Evolutionary conservation across 2,113 vertebrate genomes (phyloP), one percentile per base, ranked within the genome.

Genomic region (Zosterops lateralis): DNA sequence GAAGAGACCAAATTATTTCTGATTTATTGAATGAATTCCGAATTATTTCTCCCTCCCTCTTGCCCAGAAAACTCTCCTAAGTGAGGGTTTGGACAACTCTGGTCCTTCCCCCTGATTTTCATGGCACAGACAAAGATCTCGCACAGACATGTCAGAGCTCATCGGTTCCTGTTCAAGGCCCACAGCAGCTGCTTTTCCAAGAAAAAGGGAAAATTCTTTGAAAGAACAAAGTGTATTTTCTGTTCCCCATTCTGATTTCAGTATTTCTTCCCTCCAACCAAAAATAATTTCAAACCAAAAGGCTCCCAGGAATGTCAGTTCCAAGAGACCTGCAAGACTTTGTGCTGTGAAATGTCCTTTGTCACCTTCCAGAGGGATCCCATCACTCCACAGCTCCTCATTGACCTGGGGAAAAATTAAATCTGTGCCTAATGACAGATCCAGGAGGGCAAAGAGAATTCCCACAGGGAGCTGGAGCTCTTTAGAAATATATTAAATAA

Each of bases 391-490:
- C 84, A 56, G 51, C 19, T 80, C 0, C 0, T 56, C 68, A 83
- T 51, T 83, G 72, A 9, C 7, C 64, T 2, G 38, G 51, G 75
- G 36, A 36, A 87, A 38, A 77, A 92, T 58, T 9, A 91, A 91
- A 83, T 16, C 36, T n/a, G 8, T 0, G 3, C 22, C 75, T 77
- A 14, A 67, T 90, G 94, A 95, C 91, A 96, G 95, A 92, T 87
- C 44, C 0, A 1, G 11, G n/a, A 92, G 71, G 89, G 38, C 64
- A 91, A 66, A 87, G 40, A 62, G 40, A 34, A 31, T 17, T 67
- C 31, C 58, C 47, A 10, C 18, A 51, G 0, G 0, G 28, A 36
- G 10, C 0, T n/a, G 45, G 13, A 45, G 38, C 40, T 60, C 8
- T 19, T 12, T 7, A 38, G 40, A 18, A 15, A 31, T 4, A 17